A percentile compares a stretch with the other conserved stretches of the same genome.
Evolutionary conservation across 2,113 vertebrate species (phyloP).

Genomic region (Ceyx melanurus): DNA sequence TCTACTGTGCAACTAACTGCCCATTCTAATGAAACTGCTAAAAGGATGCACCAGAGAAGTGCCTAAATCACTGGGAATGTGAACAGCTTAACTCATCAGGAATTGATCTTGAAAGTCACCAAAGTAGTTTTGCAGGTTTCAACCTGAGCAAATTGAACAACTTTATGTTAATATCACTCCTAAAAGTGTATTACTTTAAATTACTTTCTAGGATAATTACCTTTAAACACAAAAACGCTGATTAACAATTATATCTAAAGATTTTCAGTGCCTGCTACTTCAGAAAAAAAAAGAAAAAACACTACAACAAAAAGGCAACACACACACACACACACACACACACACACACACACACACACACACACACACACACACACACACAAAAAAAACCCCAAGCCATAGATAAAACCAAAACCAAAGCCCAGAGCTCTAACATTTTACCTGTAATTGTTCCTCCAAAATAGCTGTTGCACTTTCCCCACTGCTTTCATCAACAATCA

Average conservation of each 20-base stretch:
- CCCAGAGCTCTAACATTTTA: conserved; percentile 28
- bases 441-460: conserved; percentile 93
- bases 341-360: too few species aligned
- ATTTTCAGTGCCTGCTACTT: neutral
- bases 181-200: neutral
- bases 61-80: neutral
- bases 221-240: neutral
- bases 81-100: neutral
- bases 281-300: neutral
- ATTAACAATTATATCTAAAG: neutral
- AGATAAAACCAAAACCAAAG: too few species aligned
- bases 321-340: too few species aligned
- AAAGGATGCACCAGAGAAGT: neutral
- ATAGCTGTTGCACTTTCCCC: conserved; percentile 89
- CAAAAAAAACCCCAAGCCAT: too few species aligned
- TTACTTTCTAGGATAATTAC: neutral
- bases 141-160: neutral
- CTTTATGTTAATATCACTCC: neutral
- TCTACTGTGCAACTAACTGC: neutral
- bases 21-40: neutral
- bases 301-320: too few species aligned
- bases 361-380: too few species aligned
- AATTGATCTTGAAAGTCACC: neutral
- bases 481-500: conserved; percentile 95
- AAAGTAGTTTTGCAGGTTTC: neutral